phyloP scores from a whole-genome alignment of 2,113 vertebrate genomes.

The Oreochromis spilurus region DNA sequence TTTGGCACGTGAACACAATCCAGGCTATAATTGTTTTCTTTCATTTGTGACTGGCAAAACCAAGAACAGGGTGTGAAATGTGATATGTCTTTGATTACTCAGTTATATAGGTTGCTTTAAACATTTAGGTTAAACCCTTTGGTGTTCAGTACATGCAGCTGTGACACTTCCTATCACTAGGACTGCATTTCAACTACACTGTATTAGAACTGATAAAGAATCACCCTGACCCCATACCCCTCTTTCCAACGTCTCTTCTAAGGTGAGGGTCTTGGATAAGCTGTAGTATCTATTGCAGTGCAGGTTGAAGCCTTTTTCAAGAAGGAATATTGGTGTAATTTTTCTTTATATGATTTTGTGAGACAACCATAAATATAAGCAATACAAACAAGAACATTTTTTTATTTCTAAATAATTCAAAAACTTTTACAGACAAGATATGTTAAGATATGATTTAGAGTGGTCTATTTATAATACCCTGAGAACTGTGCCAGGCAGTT shows the following conservation, averaged over 20 bases:
- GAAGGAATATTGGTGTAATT: background rate
- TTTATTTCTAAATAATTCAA: background rate
- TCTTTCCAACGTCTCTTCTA: background rate
- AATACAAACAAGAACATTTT: background rate
- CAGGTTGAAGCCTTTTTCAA: background rate
- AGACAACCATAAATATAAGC: background rate
- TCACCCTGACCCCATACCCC: no score
- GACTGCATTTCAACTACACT: background rate
- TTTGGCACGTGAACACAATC: background rate
- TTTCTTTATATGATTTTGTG: background rate
- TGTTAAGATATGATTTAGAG: background rate
- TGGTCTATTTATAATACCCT: conserved; percentile 14
- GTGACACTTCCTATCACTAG: background rate
- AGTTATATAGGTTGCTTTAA: background rate
- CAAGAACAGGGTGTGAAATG: background rate
- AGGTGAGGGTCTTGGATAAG: background rate
- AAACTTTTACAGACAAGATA: background rate
- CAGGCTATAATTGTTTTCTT: background rate
- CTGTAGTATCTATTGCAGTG: background rate
- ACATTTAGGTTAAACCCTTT: background rate
- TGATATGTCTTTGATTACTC: background rate
- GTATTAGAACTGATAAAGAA: background rate
- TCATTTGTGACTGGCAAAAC: background rate
- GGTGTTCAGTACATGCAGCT: background rate
- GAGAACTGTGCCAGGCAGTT: background rate